Base-by-base conservation (phyloP, 2,113 vertebrate species). In the Corvus hawaiiensis region DNA sequence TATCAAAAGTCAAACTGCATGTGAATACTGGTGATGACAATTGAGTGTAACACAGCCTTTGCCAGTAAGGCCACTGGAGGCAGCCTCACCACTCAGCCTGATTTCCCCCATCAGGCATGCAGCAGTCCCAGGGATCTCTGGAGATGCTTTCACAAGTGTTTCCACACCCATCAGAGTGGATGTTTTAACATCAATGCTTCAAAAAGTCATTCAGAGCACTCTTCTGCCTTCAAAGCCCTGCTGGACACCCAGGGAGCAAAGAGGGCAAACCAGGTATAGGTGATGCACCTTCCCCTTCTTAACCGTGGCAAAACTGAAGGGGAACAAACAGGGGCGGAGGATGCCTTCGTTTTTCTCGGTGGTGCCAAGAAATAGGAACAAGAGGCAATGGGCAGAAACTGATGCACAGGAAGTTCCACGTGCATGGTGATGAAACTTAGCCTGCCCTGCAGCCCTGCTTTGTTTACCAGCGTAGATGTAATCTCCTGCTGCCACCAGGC, bases 261-360 rank as follows among this genome's bases (percentile, higher is more conserved):
- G 68, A 39, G 27, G 54, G 44, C 27, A 77, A 77, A 33, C 22
- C 27, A 33, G 33, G 22, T 44, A 22, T 7, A 33, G 11, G 37
- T 52, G 49, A 77, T 33, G 11, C 14, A 69, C 33, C 15, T 61
- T 33, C 18, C 33, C 22, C 28, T 54, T 61, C 13, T 37, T 35
- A 58, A 43, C 21, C 32, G 20, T 52, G 52, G 32, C 0, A 2
- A 85, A 88, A 61, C 20, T 37, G 15, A 35, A 43, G n/a, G 26
- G 16, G 17, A 24, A 7, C 1, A 16, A 73, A 18, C 44, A 51
- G 33, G 69, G 30, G 27, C 18, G 28, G 46, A 85, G 11, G 6
- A 5, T 43, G 18, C 43, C 37, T 66, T 86, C 0, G 0, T 21
- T 62, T 62, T 66, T 79, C 52, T 51, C 0, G 0, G 17, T 14